Evolutionary conservation across 2,888 invertebrate genomes (phyloP).

Genomic region (Agriopis marginaria): DNA sequence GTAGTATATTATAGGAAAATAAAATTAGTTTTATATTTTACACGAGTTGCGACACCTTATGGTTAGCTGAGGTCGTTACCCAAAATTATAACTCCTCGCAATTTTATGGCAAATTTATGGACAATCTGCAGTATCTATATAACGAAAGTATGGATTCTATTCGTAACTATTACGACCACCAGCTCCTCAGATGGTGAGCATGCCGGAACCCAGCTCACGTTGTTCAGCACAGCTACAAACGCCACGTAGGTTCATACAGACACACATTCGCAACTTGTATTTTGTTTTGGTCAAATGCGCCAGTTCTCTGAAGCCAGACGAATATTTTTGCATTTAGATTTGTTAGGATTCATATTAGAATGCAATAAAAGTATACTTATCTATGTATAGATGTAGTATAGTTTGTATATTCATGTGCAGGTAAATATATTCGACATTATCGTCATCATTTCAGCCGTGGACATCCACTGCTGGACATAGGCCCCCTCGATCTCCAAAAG

Average conservation of each 20-base stretch:
- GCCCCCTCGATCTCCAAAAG: no score
- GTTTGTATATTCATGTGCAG: no score
- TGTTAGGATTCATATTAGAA: conserved; percentile 27
- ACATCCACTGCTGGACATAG: no score
- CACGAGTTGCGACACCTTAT: no score
- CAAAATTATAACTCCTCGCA: no score
- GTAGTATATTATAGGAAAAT: no score
- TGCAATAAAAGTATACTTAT: conserved; percentile 17
- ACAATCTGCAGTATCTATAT: no score
- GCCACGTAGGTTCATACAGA: neutral
- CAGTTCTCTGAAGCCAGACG: conserved; percentile 34
- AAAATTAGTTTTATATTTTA: no score
- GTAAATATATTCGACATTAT: no score
- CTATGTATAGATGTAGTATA: neutral
- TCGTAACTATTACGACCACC: conserved; percentile 8
- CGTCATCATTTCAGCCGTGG: no score
- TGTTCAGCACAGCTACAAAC: conserved; percentile 7
- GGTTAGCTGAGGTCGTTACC: no score
- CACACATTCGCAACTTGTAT: conserved; percentile 28
- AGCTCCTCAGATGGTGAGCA: conserved; percentile 12
- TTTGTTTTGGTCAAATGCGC: conserved; percentile 44
- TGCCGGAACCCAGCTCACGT: conserved; percentile 34
- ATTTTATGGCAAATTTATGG: no score
- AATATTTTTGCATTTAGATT: conserved; percentile 44
- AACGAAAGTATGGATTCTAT: neutral